Percentiles rank a stretch among this genome's conserved stretches.
These are phyloP conservation scores for Pangasianodon gigas DNA, from an alignment of 2,113 vertebrate genomes.

Conservation along the genomic window DNA sequence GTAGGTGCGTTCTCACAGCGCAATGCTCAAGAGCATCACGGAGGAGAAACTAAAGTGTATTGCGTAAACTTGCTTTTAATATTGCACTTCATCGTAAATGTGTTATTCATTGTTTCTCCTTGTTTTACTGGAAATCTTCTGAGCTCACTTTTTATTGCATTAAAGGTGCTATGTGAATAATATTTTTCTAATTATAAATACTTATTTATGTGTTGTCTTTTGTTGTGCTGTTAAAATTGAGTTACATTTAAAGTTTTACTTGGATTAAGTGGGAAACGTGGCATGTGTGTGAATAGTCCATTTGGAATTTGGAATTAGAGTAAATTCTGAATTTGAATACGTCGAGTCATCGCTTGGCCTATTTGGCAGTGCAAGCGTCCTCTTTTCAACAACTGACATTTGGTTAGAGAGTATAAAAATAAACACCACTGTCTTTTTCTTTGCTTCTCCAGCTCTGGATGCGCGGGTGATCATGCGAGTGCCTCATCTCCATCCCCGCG, in stretches of 20 bases:
- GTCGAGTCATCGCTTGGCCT: not conserved
- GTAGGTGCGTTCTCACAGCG: not conserved
- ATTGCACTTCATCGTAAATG: not conserved
- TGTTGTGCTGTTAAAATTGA: not conserved
- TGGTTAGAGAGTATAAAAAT: not conserved
- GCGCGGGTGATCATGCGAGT: slow-evolving; percentile 40
- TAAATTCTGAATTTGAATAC: not conserved
- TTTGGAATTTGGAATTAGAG: too few species aligned
- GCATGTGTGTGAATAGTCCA: not conserved
- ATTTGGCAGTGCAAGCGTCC: not conserved
- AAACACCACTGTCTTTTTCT: not conserved
- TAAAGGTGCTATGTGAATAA: not conserved
- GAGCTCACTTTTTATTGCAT: not conserved
- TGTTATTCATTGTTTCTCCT: not conserved
- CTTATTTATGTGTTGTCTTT: not conserved
- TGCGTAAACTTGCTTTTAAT: not conserved
- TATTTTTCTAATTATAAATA: not conserved
- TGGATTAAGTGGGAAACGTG: too few species aligned
- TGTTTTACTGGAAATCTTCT: not conserved
- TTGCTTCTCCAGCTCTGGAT: slow-evolving; percentile 36
- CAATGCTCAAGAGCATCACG: not conserved
- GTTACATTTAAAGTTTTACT: too few species aligned
- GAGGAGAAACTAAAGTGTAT: not conserved
- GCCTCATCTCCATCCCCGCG: not conserved
- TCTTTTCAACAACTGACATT: not conserved